phyloP scores from a whole-genome alignment of 2,797 vertebrate species.

The Cyclopterus lumpus region DNA sequence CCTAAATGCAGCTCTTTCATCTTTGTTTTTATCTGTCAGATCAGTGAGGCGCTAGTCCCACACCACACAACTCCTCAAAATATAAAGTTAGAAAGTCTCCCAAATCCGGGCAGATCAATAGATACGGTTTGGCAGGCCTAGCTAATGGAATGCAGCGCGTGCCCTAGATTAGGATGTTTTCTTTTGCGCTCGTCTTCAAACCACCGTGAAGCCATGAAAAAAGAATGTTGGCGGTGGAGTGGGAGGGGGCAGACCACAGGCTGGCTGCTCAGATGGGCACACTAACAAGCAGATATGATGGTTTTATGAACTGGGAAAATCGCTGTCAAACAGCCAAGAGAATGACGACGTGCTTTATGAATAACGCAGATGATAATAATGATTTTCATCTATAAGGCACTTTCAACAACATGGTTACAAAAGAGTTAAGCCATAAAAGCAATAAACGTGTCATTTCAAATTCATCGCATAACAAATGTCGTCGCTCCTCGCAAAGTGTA shows the following conservation, averaged over 20 bases:
- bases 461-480: too few relatives aligned
- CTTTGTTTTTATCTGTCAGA: slow-evolving; percentile 83
- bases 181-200: slow-evolving; percentile 63
- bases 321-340: slow-evolving; percentile 16
- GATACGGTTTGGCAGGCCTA: slow-evolving; percentile 80
- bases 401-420: slow-evolving; percentile 3
- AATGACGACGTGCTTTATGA: background rate
- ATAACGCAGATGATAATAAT: background rate
- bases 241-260: slow-evolving; percentile 5
- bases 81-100: slow-evolving; percentile 81
- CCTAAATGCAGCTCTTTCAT: slow-evolving; percentile 80
- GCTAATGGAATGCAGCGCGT: slow-evolving; percentile 82
- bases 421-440: background rate
- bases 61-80: slow-evolving; percentile 76
- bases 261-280: slow-evolving; percentile 35
- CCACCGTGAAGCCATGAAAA: slow-evolving; percentile 47
- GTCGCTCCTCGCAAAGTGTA: background rate
- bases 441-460: slow-evolving; percentile 10
- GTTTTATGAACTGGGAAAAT: slow-evolving; percentile 17
- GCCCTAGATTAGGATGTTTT: slow-evolving; percentile 82
- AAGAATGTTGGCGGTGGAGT: slow-evolving; percentile 27
- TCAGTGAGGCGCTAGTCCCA: slow-evolving; percentile 72
- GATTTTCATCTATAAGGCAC: background rate
- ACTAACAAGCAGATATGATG: slow-evolving; percentile 33
- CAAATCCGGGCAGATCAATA: slow-evolving; percentile 80